Conservation (phyloP, 2,113 vertebrate species). For the Megatriorchis doriae region DNA sequence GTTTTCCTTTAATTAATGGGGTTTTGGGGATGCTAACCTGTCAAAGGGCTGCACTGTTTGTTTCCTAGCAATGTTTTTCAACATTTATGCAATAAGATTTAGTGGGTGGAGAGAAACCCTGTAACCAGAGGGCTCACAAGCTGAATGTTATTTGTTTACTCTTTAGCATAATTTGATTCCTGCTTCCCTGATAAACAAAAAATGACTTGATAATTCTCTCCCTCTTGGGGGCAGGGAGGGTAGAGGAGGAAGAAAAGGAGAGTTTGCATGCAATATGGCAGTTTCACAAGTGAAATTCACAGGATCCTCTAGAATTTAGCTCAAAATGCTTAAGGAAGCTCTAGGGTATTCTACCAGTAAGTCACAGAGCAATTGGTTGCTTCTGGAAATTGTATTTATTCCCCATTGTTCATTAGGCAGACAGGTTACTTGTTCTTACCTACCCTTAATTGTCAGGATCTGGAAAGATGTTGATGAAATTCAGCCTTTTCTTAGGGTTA, state of each 20-base stretch:
- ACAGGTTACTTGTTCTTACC: background rate
- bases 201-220: background rate
- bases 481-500: background rate
- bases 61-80: background rate
- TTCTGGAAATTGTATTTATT: background rate
- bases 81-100: background rate
- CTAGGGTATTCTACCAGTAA: background rate
- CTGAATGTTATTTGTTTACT: background rate
- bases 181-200: background rate
- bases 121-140: background rate
- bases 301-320: background rate
- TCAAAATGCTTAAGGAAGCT: background rate
- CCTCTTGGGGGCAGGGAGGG: background rate
- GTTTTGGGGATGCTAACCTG: background rate
- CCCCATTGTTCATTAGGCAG: background rate
- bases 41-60: background rate
- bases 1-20: background rate
- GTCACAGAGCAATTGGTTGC: background rate
- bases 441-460: background rate
- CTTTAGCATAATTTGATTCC: slow-evolving; percentile 2
- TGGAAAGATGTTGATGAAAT: background rate
- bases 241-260: background rate
- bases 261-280: background rate
- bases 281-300: background rate
- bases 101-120: background rate